Evolutionary conservation across 2,797 vertebrate genomes (phyloP).

Genomic region (Gobionotothen gibberifrons): DNA sequence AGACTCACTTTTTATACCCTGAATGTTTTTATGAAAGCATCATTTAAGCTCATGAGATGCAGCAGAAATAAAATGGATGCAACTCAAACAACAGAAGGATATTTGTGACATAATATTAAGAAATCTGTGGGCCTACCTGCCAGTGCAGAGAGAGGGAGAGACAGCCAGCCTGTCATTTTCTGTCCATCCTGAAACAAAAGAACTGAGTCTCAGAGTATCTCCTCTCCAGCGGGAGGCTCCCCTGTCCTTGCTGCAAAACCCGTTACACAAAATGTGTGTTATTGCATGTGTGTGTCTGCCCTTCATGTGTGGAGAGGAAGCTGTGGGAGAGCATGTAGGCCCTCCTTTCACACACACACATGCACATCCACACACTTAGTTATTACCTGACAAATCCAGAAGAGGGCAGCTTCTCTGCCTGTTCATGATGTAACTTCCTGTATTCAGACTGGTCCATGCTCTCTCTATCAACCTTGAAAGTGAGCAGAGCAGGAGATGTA

Average conservation of each 20-base stretch:
- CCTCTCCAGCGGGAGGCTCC: conserved; percentile 42
- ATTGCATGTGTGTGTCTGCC: conserved; percentile 61
- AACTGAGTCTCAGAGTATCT: conserved; percentile 41
- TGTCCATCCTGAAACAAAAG: conserved; percentile 47
- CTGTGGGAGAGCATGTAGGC: conserved; percentile 44
- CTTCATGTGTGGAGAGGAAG: conserved; percentile 68
- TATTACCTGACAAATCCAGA: conserved; percentile 59
- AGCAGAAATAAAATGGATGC: neutral
- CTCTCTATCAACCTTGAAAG: conserved; percentile 63
- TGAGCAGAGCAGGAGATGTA: conserved; percentile 39
- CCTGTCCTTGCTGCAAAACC: conserved; percentile 51
- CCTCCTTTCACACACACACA: conserved; percentile 38
- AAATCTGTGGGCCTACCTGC: conserved; percentile 54
- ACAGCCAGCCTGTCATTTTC: conserved; percentile 49
- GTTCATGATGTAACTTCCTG: conserved; percentile 74
- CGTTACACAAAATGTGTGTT: conserved; percentile 64
- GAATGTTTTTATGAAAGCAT: neutral
- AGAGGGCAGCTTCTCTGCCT: conserved; percentile 63
- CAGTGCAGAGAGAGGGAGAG: conserved; percentile 24
- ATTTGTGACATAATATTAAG: conserved; percentile 7
- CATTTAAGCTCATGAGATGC: neutral
- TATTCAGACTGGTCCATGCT: conserved; percentile 43
- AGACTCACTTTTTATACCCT: neutral
- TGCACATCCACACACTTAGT: conserved; percentile 45
- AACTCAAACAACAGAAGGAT: conserved; percentile 21